Conservation (phyloP, 1,140 invertebrate genomes). For the Dreissena polymorpha region DNA sequence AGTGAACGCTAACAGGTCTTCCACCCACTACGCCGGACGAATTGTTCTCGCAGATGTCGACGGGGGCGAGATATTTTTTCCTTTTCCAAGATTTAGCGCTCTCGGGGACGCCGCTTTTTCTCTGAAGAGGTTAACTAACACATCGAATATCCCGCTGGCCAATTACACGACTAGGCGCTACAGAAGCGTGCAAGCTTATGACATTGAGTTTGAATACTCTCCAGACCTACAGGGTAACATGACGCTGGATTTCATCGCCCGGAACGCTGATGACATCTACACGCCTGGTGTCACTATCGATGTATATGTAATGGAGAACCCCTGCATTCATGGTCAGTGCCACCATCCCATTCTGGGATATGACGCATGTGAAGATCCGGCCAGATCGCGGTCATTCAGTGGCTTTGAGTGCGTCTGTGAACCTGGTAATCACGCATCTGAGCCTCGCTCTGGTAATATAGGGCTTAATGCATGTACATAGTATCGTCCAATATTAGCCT, state of each 20-base stretch:
- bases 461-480: too few species aligned
- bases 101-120: conserved; percentile 19
- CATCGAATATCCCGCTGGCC: not conserved
- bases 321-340: conserved; percentile 51
- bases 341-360: not conserved
- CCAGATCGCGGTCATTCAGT: conserved; percentile 29
- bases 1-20: conserved; percentile 28
- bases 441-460: too few species aligned
- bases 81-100: not conserved
- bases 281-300: conserved; percentile 27
- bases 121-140: not conserved
- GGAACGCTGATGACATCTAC: not conserved
- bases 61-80: conserved; percentile 1
- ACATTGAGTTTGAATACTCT: conserved; percentile 1
- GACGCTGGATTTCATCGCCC: conserved; percentile 14
- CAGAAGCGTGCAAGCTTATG: not conserved
- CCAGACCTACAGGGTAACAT: conserved; percentile 18
- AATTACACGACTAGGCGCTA: conserved; percentile 15
- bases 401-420: conserved; percentile 44
- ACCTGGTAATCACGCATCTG: not conserved
- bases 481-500: too few species aligned
- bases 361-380: conserved; percentile 14
- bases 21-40: not conserved
- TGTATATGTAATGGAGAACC: conserved; percentile 39
- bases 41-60: conserved; percentile 41